phyloP scores from a whole-genome alignment of 2,888 invertebrate genomes.

The Leptopilina syphax region DNA sequence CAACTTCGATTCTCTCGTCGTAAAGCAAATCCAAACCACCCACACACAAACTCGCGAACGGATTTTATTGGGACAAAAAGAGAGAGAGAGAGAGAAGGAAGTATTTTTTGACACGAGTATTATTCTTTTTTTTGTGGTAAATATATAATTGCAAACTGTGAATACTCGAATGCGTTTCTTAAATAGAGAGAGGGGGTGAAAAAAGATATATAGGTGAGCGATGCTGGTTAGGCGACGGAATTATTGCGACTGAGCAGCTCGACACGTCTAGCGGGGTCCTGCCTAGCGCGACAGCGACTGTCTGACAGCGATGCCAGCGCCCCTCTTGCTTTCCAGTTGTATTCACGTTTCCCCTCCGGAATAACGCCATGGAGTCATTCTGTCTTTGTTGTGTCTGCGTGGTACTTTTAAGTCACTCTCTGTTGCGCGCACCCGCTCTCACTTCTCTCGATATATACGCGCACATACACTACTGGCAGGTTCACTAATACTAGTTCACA shows the following conservation, averaged over 20 bases:
- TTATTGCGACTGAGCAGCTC: slow-evolving; percentile 72
- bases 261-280: slow-evolving; percentile 79
- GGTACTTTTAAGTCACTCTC: background rate
- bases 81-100: no score
- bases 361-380: background rate
- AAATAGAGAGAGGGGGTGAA: slow-evolving; percentile 75
- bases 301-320: slow-evolving; percentile 38
- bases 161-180: slow-evolving; percentile 66
- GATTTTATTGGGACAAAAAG: background rate
- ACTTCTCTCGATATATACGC: background rate
- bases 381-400: background rate
- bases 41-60: slow-evolving; percentile 36
- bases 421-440: slow-evolving; percentile 36
- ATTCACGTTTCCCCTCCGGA: background rate
- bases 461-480: background rate
- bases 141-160: slow-evolving; percentile 64
- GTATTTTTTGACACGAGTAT: no score
- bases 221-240: slow-evolving; percentile 75
- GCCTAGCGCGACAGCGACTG: slow-evolving; percentile 80
- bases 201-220: slow-evolving; percentile 74
- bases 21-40: slow-evolving; percentile 33
- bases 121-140: no score
- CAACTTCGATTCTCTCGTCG: slow-evolving; percentile 28
- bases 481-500: no score
- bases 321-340: slow-evolving; percentile 17